phyloP scores from a whole-genome alignment of 2,888 invertebrate species.

The Lithophane ornitopus region DNA sequence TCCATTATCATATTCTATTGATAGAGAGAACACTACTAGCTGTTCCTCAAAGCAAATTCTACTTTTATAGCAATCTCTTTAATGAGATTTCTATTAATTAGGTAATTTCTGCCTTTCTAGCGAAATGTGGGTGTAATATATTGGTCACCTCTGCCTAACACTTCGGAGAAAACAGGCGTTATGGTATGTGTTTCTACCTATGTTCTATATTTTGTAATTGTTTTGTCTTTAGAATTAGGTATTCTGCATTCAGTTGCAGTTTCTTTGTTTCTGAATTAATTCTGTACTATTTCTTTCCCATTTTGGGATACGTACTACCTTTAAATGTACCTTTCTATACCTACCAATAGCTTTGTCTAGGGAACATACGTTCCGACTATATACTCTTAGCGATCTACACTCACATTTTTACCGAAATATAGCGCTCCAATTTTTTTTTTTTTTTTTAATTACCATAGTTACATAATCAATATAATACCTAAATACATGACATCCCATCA shows the following conservation, averaged over 20 bases:
- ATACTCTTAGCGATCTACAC: neutral
- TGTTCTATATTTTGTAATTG: neutral
- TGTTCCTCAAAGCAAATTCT: no score
- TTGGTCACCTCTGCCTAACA: neutral
- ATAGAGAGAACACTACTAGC: no score
- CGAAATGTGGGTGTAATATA: neutral
- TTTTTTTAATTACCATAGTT: neutral
- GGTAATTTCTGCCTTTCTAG: neutral
- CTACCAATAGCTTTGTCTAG: neutral
- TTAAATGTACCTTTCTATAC: neutral
- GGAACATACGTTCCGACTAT: neutral
- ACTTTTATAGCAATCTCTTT: neutral
- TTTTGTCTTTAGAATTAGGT: neutral
- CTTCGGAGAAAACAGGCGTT: neutral
- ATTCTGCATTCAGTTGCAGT: no score
- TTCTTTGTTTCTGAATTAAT: neutral
- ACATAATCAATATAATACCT: neutral
- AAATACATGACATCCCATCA: neutral
- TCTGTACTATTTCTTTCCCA: neutral
- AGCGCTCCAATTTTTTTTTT: neutral
- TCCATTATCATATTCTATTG: no score
- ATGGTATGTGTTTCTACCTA: neutral
- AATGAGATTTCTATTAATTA: neutral
- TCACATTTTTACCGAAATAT: neutral
- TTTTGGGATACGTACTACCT: neutral